These are phyloP conservation scores for Halichoeres trimaculatus DNA, from an alignment of 2,113 vertebrate species.

Conservation along the genomic window DNA sequence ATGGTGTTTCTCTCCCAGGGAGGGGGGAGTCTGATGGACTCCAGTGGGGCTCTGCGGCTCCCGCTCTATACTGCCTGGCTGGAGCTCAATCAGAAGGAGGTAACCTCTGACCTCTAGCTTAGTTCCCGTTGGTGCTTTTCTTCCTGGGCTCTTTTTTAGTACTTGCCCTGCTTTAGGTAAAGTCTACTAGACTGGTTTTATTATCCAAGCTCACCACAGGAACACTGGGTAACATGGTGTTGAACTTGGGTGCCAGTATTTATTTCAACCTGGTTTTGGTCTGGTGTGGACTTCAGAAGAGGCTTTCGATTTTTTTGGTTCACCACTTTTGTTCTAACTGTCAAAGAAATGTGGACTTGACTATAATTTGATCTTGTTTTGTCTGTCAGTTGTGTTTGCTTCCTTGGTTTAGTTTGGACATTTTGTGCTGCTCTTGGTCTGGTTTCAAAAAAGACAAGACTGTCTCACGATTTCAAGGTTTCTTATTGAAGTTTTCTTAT, in stretches of 20 bases:
- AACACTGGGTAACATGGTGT: constrained; percentile 15
- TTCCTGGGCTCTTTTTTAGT: constrained; percentile 41
- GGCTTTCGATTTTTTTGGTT: background rate
- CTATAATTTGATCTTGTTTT: background rate
- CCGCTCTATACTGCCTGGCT: constrained; percentile 86
- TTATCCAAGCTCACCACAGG: constrained; percentile 32
- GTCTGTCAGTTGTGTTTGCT: background rate
- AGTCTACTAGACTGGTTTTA: constrained; percentile 39
- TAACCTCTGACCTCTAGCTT: constrained; percentile 80
- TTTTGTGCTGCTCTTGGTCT: no score
- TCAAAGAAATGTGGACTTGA: background rate
- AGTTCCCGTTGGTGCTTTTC: constrained; percentile 63
- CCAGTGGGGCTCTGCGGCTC: constrained; percentile 83
- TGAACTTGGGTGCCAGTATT: background rate
- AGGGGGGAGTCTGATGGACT: constrained; percentile 85
- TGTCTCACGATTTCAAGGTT: no score
- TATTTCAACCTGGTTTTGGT: no score
- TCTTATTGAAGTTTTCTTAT: no score
- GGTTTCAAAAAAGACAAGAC: no score
- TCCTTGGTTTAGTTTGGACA: no score
- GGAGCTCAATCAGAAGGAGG: constrained; percentile 87
- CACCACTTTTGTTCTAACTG: constrained; percentile 23
- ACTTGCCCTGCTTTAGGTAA: constrained; percentile 46
- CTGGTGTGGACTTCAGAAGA: background rate
- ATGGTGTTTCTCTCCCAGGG: constrained; percentile 84